Base-by-base conservation (phyloP, 2,888 invertebrate genomes). In the Apodemia duryi region DNA sequence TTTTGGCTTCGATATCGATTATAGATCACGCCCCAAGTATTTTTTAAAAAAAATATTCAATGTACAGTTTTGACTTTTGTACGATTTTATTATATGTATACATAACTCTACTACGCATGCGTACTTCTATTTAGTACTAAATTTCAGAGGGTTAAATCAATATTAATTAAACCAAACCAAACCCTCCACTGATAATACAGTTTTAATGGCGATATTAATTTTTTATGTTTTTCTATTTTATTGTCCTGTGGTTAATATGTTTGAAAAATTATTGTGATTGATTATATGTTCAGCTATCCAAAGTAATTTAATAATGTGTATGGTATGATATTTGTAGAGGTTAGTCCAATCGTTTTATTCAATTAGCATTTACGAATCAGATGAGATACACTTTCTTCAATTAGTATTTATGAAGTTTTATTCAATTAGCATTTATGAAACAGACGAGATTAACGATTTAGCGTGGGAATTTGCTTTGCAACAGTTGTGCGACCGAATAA, bases 81-180 rank as follows among this genome's bases (percentile, higher is more conserved):
- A 21, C 21, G 21, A 21, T 21, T 21, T 21, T 21, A 21, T 21
- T 21, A 21, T 21, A 21, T 21, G 21, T 21, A 21, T 21, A 21
- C 0, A 21, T 21, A 21, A 21, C 21, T 21, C 21, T 60, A 32
- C 11, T 57, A 2, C 57, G 57, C 57, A 60, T 60, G 57, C 57
- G 57, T 35, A 13, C 13, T 35, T 2, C 13, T 60, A 35, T 60
- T 13, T 32, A 60, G 57, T 60, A 32, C 32, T 60, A 35, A 60
- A 60, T 6, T 13, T 35, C 32, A 60, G 6, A 21, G 49, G 57
- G 57, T 60, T 35, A 60, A 60, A 35, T 60, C 57, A 32, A 60
- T 60, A 35, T 35, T 60, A 60, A 60, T 60, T 60, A 60, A 35
- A 60, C 35, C 13, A 60, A 35, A 60, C 35, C 13, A 60, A 60